Base-by-base conservation (phyloP, 2,113 vertebrate species). In the Pyxicephalus adspersus region DNA sequence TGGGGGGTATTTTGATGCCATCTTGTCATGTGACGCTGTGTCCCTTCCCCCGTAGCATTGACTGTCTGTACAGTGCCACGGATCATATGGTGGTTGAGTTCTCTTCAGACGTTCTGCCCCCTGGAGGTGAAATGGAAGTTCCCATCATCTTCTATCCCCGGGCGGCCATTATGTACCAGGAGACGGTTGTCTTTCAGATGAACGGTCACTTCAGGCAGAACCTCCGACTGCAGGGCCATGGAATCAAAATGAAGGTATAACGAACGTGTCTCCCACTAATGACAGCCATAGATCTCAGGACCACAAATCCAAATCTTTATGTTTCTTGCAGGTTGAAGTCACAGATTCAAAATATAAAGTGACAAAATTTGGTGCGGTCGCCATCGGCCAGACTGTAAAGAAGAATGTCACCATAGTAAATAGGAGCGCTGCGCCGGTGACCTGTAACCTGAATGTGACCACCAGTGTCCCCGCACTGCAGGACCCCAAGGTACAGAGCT, bases 171-270 rank as follows among this genome's bases (percentile, higher is more conserved):
- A 86, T 20, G 22, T 98, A 98, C 76, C 86, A 83, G 0, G 94
- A 96, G 50, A 86, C 87, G 29, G 72, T 97, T 79, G 83, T 87
- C 81, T 97, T 98, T 88, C 88, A 92, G 85, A 90, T 97, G 64
- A 95, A 95, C 6, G 89, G 91, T 11, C 91, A 91, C 29, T 87
- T 88, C 60, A 90, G 85, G 3, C 88, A 92, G 78, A 85, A 82
- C 0, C 84, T 96, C 61, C 93, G 95, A 71, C 88, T 97, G 76
- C 89, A 84, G 81, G 97, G 96, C 6, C 94, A 90, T 60, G 97
- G 96, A 50, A 83, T 88, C 0, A 89, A 96, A 84, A 85, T 96
- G 89, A 96, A 95, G 95, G 97, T 96, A 83, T 89, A 11, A 11
- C 55, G 9, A 13, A 45, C 8, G 11, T 45, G 38, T 45, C 2